Percentiles rank a stretch among this genome's conserved stretches.
Evolutionary conservation across 2,888 invertebrate genomes (phyloP).

Genomic region (Ophion obscuratus): DNA sequence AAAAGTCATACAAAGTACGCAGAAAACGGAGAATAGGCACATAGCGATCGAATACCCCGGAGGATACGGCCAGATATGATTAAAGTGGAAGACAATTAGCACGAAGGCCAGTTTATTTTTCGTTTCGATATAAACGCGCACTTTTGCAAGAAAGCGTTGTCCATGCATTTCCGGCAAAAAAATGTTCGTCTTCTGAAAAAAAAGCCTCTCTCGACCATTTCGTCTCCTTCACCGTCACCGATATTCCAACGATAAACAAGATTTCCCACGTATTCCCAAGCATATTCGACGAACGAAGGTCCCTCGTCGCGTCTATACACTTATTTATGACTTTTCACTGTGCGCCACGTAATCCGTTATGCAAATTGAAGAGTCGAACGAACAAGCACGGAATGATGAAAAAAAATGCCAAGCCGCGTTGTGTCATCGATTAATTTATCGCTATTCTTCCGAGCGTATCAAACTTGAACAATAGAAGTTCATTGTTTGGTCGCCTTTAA

Average conservation of each 20-base stretch:
- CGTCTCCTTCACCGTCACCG: background rate
- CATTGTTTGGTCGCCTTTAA: no score
- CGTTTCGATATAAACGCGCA: no score
- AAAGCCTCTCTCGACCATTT: no score
- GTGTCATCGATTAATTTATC: constrained; percentile 4
- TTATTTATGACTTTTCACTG: constrained; percentile 9
- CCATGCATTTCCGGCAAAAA: background rate
- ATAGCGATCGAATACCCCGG: no score
- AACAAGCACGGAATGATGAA: background rate
- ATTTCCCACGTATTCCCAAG: background rate
- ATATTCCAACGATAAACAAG: background rate
- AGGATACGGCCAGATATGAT: no score
- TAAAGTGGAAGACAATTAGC: no score
- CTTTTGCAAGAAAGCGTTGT: no score
- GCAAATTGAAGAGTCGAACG: constrained; percentile 27
- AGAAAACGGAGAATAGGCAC: no score
- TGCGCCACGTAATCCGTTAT: constrained; percentile 10
- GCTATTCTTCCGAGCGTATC: background rate
- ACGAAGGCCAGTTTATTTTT: no score
- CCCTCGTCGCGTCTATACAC: background rate
- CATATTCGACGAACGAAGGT: background rate
- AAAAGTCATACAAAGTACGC: no score
- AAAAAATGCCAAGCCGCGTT: background rate
- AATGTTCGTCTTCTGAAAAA: background rate
- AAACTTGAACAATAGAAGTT: background rate